phyloP scores from a whole-genome alignment of 2,797 vertebrate genomes.

The Falco concolor region DNA sequence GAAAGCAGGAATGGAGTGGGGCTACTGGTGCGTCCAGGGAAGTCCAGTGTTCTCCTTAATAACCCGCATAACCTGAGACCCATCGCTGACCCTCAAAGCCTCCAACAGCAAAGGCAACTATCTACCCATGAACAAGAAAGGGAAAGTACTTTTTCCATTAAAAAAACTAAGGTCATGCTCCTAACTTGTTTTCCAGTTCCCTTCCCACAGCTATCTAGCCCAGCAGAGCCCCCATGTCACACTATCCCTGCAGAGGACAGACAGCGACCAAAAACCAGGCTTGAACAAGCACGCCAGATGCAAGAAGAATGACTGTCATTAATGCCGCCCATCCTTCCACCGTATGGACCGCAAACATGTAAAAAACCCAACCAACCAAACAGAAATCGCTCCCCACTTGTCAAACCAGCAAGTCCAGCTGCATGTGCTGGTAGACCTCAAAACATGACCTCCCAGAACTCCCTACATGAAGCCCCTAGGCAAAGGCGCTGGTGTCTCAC shows the following conservation, averaged over 20 bases:
- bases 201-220: neutral
- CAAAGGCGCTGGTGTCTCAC: neutral
- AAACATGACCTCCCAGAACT: neutral
- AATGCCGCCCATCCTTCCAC: neutral
- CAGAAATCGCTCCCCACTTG: neutral
- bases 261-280: fast-evolving
- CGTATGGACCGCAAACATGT: neutral
- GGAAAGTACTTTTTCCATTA: neutral
- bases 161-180: neutral
- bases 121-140: neutral
- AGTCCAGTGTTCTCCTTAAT: neutral
- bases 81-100: neutral
- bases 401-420: neutral
- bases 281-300: neutral
- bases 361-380: neutral
- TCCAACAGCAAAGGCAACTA: neutral
- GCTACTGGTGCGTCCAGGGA: neutral
- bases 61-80: neutral
- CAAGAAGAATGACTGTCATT: neutral
- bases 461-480: fast-evolving
- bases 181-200: neutral
- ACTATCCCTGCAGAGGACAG: neutral
- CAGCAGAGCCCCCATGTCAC: neutral
- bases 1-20: neutral
- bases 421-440: neutral